Evolutionary conservation across 2,113 vertebrate species (phyloP), one percentile per base, ranked within the genome.

Genomic region (Xiphias gladius): DNA sequence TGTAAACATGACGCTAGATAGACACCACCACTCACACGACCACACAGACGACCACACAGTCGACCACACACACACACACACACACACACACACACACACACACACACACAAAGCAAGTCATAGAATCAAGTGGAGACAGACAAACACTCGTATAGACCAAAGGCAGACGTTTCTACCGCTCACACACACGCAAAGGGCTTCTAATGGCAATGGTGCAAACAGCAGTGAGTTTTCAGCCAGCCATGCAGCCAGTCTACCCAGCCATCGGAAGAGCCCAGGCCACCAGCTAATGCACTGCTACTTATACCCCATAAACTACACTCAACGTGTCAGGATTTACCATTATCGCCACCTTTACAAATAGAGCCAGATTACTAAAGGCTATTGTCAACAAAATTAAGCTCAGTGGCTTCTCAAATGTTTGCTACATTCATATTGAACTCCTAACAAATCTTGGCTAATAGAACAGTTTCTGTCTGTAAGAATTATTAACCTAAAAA

Each of bases 211-310:
- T 41, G 52, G 64, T 77, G 76, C 72, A 80, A 86, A 86, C 84
- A 87, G 80, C 62, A 59, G 68, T 24, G 70, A 84, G 70, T 76
- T 83, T 85, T 37, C 39, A 73, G 41, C 48, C 65, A 50, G 58
- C 24, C 59, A 0, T 65, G 70, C 48, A 67, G 66, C 57, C 46
- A 9, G 52, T 69, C 71, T 66, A 66, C 54, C 55, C 63, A 63
- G 67, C 86, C 74, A 62, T 80, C 65, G 72, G 85, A 43, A 22
- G 76, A 80, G 78, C 79, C 69, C 67, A 70, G 37, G 37, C 69
- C 85, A 81, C 85, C 74, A 64, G 72, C 86, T 89, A 92, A 91
- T 86, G 90, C 82, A 80, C 14, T 8, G 46, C 85, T 91, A 93
- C 92, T 92, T 89, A 89, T 91, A 89, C 82, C 37, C 63, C 17